phyloP scores from a whole-genome alignment of 2,113 vertebrate species.

The Perca schrenkii region DNA sequence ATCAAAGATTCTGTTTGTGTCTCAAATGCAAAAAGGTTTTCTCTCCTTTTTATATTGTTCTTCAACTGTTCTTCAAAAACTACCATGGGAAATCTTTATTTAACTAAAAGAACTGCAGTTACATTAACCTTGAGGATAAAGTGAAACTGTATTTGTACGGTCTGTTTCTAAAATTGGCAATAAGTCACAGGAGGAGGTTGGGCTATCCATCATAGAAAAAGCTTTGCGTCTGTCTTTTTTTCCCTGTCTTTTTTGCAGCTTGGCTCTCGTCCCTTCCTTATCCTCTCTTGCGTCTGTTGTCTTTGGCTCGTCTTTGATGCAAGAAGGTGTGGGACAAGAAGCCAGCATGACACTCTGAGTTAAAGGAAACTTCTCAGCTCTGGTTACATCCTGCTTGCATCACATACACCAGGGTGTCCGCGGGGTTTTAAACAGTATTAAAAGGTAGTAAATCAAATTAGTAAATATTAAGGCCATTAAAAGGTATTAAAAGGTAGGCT shows the following conservation, averaged over 20 bases:
- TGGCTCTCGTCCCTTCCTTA: neutral
- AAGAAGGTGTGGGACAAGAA: constrained; percentile 51
- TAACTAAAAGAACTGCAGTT: neutral
- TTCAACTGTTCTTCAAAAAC: neutral
- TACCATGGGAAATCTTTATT: neutral
- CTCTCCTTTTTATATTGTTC: constrained; percentile 5
- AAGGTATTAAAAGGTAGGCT: too few species aligned
- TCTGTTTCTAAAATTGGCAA: constrained; percentile 30
- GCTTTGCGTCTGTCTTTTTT: neutral
- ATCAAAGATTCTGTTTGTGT: constrained; percentile 20
- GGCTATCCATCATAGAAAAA: constrained; percentile 10
- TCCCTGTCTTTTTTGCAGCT: constrained; percentile 1
- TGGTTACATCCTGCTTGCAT: constrained; percentile 56
- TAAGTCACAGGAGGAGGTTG: constrained; percentile 32
- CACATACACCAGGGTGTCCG: neutral
- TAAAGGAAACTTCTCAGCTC: constrained; percentile 44
- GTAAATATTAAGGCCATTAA: too few species aligned
- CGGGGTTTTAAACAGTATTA: too few species aligned
- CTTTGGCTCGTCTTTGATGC: constrained; percentile 50
- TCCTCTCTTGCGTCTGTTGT: constrained; percentile 28
- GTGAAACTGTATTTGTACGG: constrained; percentile 10
- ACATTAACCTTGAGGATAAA: constrained; percentile 29
- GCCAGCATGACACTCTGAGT: constrained; percentile 33
- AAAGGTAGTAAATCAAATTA: too few species aligned
- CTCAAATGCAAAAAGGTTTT: neutral